phyloP scores from a whole-genome alignment of 1,140 invertebrate genomes.

The Drosophila bocqueti region DNA sequence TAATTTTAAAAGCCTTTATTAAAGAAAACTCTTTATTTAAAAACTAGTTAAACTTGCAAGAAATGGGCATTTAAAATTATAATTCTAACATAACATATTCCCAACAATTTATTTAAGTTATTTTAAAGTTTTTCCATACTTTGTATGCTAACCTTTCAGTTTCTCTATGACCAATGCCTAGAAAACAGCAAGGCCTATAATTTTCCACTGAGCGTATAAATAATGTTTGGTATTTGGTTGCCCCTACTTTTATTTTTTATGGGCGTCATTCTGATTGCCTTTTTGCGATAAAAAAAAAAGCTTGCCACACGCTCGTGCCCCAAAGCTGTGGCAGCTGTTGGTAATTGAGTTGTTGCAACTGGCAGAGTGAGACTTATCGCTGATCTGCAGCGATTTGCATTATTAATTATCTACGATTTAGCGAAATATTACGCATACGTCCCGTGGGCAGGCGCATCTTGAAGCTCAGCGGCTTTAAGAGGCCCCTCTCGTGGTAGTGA shows the following conservation, averaged over 20 bases:
- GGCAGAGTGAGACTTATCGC: conserved; percentile 24
- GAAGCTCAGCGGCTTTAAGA: conserved; percentile 7
- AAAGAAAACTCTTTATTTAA: neutral
- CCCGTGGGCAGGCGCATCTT: conserved; percentile 36
- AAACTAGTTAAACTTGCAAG: neutral
- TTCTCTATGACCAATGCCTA: neutral
- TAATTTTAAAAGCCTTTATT: neutral
- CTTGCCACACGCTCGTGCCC: conserved; percentile 66
- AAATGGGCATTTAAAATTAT: too few relatives aligned
- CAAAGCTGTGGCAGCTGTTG: conserved; percentile 35
- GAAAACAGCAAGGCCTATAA: conserved; percentile 13
- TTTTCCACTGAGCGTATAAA: conserved; percentile 25
- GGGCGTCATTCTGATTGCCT: conserved; percentile 52
- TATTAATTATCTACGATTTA: conserved; percentile 70
- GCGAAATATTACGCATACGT: conserved; percentile 61
- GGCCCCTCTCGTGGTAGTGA: neutral
- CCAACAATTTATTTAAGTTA: neutral
- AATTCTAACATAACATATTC: neutral
- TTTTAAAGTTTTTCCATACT: too few relatives aligned
- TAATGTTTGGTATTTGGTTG: conserved; percentile 26
- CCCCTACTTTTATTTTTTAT: conserved; percentile 3
- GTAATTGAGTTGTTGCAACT: conserved; percentile 73
- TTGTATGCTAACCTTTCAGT: neutral
- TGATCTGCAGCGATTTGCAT: conserved; percentile 58
- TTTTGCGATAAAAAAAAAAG: conserved; percentile 49